phyloP scores from a whole-genome alignment of 2,113 vertebrate species.

The Rhinolophus sinicus region DNA sequence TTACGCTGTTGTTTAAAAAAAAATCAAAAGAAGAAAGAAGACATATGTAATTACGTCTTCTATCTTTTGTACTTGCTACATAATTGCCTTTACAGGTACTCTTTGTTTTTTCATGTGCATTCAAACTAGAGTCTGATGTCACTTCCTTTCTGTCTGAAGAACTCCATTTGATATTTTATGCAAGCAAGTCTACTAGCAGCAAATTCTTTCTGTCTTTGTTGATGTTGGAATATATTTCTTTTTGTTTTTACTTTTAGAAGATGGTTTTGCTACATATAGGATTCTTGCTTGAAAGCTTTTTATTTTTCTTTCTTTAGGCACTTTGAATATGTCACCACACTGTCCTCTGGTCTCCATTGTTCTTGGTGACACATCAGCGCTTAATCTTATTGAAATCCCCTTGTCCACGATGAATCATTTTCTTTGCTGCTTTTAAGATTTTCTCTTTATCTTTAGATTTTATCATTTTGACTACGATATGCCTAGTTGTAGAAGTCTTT shows the following conservation, averaged over 20 bases:
- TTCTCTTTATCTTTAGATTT: background rate
- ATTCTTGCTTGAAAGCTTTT: background rate
- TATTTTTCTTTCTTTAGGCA: background rate
- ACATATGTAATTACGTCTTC: background rate
- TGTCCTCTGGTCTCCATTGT: background rate
- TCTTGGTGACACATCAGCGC: background rate
- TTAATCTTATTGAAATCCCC: background rate
- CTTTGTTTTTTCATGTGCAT: background rate
- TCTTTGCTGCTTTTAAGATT: background rate
- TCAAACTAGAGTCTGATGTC: background rate
- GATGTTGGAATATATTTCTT: background rate
- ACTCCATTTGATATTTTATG: background rate
- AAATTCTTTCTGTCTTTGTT: background rate
- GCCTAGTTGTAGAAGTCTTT: background rate
- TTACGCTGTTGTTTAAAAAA: background rate
- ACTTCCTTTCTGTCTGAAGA: background rate
- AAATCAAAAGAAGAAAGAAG: background rate
- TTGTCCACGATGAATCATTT: background rate
- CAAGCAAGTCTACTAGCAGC: background rate
- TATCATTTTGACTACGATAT: background rate
- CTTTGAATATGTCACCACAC: background rate
- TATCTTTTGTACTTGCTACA: background rate
- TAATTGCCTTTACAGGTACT: background rate
- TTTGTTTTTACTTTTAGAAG: background rate
- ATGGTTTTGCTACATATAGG: background rate